phyloP scores from a whole-genome alignment of 2,797 vertebrate genomes.

The Siniperca undulata region DNA sequence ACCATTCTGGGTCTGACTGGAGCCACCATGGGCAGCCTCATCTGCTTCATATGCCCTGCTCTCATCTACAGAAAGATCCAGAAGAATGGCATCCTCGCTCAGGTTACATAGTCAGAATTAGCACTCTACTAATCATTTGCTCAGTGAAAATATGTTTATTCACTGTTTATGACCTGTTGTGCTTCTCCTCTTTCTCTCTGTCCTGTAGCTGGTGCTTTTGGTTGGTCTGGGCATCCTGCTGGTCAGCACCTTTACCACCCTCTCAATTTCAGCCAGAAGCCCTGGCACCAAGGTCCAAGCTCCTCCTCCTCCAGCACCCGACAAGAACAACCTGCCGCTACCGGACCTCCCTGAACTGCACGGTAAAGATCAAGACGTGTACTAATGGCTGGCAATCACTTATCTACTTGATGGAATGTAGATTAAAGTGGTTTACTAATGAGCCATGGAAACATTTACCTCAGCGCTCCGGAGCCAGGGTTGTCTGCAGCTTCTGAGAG shows the following conservation, averaged over 20 bases:
- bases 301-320: conserved; percentile 76
- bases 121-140: background rate
- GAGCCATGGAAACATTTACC: conserved; percentile 70
- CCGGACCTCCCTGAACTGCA: conserved; percentile 78
- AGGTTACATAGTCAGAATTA: conserved; percentile 81
- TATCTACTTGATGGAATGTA: conserved; percentile 58
- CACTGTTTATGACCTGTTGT: background rate
- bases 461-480: conserved; percentile 31
- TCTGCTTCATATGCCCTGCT: conserved; percentile 98
- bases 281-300: conserved; percentile 65
- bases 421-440: conserved; percentile 70
- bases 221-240: conserved; percentile 95
- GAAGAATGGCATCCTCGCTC: conserved; percentile 90
- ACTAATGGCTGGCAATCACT: conserved; percentile 55
- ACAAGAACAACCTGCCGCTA: conserved; percentile 56
- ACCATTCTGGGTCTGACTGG: conserved; percentile 96
- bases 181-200: background rate
- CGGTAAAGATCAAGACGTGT: conserved; percentile 82
- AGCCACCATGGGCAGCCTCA: conserved; percentile 98
- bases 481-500: conserved; percentile 51
- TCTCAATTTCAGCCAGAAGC: conserved; percentile 87
- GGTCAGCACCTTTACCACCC: conserved; percentile 94
- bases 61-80: conserved; percentile 97
- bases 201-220: conserved; percentile 91
- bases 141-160: background rate